Base-by-base conservation (phyloP, 2,888 invertebrate genomes). In the Disparrhopalites patrizii region DNA sequence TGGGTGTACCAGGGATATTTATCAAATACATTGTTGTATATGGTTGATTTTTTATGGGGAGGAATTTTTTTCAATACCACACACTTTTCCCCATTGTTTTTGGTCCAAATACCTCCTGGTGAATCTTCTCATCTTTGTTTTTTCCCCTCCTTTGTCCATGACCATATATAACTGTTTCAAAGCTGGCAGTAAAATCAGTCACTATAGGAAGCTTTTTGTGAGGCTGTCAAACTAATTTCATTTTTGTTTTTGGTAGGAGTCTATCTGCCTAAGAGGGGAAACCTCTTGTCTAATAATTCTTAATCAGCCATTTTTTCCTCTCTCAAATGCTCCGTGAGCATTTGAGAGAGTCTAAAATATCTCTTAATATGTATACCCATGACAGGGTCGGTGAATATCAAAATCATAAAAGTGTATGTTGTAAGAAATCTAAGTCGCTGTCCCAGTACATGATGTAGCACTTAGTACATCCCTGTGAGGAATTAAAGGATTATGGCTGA, bases 11-110 rank as follows among this genome's bases (percentile, higher is more conserved):
- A n/a, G n/a, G n/a, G n/a, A n/a, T n/a, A n/a, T n/a, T n/a, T n/a
- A n/a, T n/a, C n/a, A n/a, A n/a, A n/a, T n/a, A n/a, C n/a, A n/a
- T n/a, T n/a, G n/a, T n/a, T n/a, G n/a, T n/a, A n/a, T n/a, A n/a
- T 47, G 47, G 20, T 47, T 47, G 20, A 47, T 47, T 47, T 47
- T 47, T 47, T 47, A 47, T n/a, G n/a, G n/a, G n/a, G n/a, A n/a
- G n/a, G n/a, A n/a, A n/a, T n/a, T n/a, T n/a, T n/a, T n/a, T n/a
- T n/a, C n/a, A n/a, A n/a, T n/a, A n/a, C n/a, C n/a, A n/a, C n/a
- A n/a, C n/a, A n/a, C n/a, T n/a, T n/a, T n/a, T n/a, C n/a, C n/a
- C n/a, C n/a, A n/a, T n/a, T n/a, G n/a, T n/a, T n/a, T n/a, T n/a
- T n/a, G n/a, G n/a, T n/a, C n/a, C n/a, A n/a, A n/a, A n/a, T n/a